Base-by-base conservation (phyloP, 2,113 vertebrate species). In the Malurus alboscapulatus region DNA sequence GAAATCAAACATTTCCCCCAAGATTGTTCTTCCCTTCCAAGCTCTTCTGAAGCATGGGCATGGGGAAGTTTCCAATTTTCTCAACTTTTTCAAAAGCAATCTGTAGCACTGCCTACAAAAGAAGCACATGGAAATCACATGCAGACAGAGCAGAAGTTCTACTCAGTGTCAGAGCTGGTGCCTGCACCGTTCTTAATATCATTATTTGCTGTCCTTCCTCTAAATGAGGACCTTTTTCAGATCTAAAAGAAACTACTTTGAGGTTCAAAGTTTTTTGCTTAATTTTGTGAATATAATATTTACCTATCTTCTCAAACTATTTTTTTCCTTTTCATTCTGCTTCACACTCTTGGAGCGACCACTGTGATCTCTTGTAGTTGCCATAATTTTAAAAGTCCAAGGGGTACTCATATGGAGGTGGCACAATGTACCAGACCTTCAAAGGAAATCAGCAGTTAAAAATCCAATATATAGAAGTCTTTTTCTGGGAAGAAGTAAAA, bases 1-100 rank as follows among this genome's bases (percentile, higher is more conserved):
- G 91, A 97, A 90, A 92, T 94, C 82, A 94, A 95, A 90, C 50
- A 36, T 84, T 95, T 96, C 59, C 75, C 62, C 58, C 36, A 76
- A 61, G 77, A 66, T 32, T 81, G 36, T 76, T 93, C 7, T 34
- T 61, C 88, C 51, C 65, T 95, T 91, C 89, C 80, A 91, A 58
- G 17, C 21, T 86, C 67, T 90, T 95, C 61, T 76, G 89, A 89
- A 97, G 57, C 48, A 67, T 20, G 48, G 36, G 14, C 40, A 29
- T 88, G 67, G 55, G 81, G 42, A 94, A 96, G 55, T 77, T 84
- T 75, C 47, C 20, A 54, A 47, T 48, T 91, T 78, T 54, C 69
- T 94, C 47, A 93, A 55, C 15, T 17, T 76, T 86, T 80, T 81
- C 66, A 93, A 40, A 88, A 75, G 71, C 57, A 38, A 78, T 94